Percentiles rank a stretch among this genome's conserved stretches.
These are phyloP conservation scores for Trachelus troglodyta DNA, from an alignment of 2,888 invertebrate species.

Conservation along the genomic window DNA sequence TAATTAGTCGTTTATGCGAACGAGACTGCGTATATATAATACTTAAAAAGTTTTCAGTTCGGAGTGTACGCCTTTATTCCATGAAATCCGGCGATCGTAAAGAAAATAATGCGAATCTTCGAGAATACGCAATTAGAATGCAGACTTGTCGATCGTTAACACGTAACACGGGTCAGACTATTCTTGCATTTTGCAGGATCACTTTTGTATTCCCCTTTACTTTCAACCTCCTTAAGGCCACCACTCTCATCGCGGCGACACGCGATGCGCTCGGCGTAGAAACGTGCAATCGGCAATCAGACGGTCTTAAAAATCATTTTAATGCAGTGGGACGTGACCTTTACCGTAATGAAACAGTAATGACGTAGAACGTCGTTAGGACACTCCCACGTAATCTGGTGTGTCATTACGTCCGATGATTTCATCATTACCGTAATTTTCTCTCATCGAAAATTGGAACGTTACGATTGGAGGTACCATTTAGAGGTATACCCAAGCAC, in stretches of 20 bases:
- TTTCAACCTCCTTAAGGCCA: background rate
- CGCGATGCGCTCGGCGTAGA: background rate
- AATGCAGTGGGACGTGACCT: conserved; percentile 19
- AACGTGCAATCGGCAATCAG: background rate
- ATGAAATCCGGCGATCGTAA: too few species aligned
- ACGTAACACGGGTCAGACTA: too few species aligned
- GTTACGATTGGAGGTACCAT: background rate
- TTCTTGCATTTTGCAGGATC: too few species aligned
- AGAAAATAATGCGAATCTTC: too few species aligned
- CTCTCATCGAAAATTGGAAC: conserved; percentile 5
- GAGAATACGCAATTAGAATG: too few species aligned
- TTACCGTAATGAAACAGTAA: conserved; percentile 27
- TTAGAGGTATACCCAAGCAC: too few species aligned
- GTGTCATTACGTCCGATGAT: conserved; percentile 17
- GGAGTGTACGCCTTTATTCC: too few species aligned
- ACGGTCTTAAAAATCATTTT: conserved; percentile 21
- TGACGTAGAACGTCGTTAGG: conserved; percentile 22
- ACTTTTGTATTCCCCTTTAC: background rate
- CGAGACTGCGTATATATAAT: too few species aligned
- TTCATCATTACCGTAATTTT: conserved; percentile 28
- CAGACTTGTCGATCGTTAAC: too few species aligned
- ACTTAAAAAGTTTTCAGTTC: too few species aligned
- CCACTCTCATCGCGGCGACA: background rate
- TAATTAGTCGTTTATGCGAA: conserved; percentile 29
- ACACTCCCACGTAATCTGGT: conserved; percentile 32